A percentile compares a stretch with the other conserved stretches of the same genome.
phyloP scores from a whole-genome alignment of 2,797 vertebrate species.

The Lophotriccus pileatus region DNA sequence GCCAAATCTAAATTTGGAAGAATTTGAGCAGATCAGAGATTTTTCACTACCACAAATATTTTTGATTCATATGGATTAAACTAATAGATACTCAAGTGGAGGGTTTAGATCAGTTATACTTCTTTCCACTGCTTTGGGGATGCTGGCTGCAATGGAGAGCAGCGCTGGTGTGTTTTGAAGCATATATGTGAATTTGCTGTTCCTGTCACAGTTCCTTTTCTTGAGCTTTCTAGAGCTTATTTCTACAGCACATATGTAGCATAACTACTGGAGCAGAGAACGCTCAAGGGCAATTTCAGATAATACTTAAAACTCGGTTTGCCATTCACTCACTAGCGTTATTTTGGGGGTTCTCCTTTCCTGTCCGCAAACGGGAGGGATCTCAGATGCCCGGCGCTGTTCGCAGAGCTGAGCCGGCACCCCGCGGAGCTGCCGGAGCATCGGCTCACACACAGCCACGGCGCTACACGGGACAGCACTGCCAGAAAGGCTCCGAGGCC shows the following conservation, averaged over 20 bases:
- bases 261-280: not conserved
- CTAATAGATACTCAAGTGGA: not conserved
- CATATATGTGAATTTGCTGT: rapidly evolving
- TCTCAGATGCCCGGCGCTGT: not conserved
- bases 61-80: not conserved
- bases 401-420: not conserved
- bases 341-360: not conserved
- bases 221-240: not conserved
- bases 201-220: not conserved
- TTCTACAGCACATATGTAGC: not conserved
- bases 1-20: not conserved
- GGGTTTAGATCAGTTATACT: not conserved
- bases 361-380: not conserved
- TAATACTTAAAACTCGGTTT: not conserved
- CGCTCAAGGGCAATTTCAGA: not conserved
- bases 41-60: not conserved
- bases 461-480: not conserved
- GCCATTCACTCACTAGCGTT: not conserved
- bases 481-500: not conserved
- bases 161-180: not conserved
- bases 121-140: not conserved
- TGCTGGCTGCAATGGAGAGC: not conserved
- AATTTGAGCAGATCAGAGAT: not conserved
- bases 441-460: not conserved
- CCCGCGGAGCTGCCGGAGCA: not conserved